Evolutionary conservation across 1,140 invertebrate species (phyloP), one percentile per base, ranked within the genome.

Genomic region (Phortica variegata): DNA sequence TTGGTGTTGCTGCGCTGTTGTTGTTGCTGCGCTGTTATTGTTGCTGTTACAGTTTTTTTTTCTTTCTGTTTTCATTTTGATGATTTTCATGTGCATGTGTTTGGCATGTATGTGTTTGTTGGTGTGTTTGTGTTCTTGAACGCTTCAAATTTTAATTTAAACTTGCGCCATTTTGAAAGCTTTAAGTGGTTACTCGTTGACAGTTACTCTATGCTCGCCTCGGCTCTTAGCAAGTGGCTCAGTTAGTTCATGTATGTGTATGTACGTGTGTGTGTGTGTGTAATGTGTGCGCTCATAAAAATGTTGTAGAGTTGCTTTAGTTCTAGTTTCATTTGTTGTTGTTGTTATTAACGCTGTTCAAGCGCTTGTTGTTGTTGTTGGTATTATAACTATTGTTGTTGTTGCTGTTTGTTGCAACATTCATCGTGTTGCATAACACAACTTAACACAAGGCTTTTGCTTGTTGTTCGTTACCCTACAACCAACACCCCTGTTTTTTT

Each of bases 141-240:
- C 54, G 61, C 65, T 66, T 66, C 60, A 68, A 69, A 65, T 69
- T 69, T 70, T 69, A 69, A 69, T 69, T 69, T 69, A 69, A 69
- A 69, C 65, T 69, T 69, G 66, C 61, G 56, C 65, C 65, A 70
- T 69, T 69, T 70, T 70, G 65, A 59, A 59, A 59, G 65, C 65
- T 69, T 69, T 69, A 69, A 69, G 65, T 70, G 65, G 61, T 70
- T 65, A 58, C 65, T 69, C 65, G 65, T 70, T 69, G 61, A 70
- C 65, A 69, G 65, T 69, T 69, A 58, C 56, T 65, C 54, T 58
- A 65, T 62, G 58, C 61, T 55, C 50, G 55, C 54, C 54, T 43
- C 61, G 58, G 56, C 60, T 17, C 26, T 29, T 29, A 29, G 12
- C 47, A 54, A 42, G 45, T 26, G 43, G 50, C 47, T 19, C 36